A percentile compares a stretch with the other conserved stretches of the same genome.
These are phyloP conservation scores for Biston stratarius DNA, from an alignment of 2,888 invertebrate genomes.

Conservation along the genomic window DNA sequence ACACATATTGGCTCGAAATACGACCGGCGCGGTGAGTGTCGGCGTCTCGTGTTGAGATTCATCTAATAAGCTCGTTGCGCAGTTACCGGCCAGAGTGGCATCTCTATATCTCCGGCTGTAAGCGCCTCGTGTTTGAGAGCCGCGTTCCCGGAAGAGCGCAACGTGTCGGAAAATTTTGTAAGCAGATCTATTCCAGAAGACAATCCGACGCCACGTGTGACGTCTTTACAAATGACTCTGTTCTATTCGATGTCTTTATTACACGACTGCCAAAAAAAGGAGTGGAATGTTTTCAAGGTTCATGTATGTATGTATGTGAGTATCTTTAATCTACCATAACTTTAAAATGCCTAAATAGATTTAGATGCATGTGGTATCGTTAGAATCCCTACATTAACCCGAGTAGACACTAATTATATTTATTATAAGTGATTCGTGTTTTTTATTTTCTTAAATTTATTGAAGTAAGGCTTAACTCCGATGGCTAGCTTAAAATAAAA, in stretches of 20 bases:
- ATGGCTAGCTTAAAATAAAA: too few species aligned
- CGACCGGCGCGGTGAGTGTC: background rate
- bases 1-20: background rate
- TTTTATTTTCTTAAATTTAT: too few species aligned
- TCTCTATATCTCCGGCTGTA: slow-evolving; percentile 24
- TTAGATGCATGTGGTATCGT: too few species aligned
- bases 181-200: slow-evolving; percentile 17
- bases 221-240: background rate
- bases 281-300: background rate
- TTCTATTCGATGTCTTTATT: background rate
- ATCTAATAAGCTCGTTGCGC: slow-evolving; percentile 23
- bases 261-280: too few species aligned
- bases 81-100: slow-evolving; percentile 19
- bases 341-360: too few species aligned
- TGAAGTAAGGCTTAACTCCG: too few species aligned
- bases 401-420: too few species aligned
- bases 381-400: too few species aligned
- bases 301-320: too few species aligned
- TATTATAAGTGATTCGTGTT: too few species aligned
- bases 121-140: slow-evolving; percentile 1
- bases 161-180: slow-evolving; percentile 17
- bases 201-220: background rate
- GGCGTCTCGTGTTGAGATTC: slow-evolving; percentile 6
- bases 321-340: too few species aligned
- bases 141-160: slow-evolving; percentile 17